These are phyloP conservation scores for Cryptomyrus ogoouensis DNA, from an alignment of 2,113 vertebrate genomes.

Conservation along the genomic window DNA sequence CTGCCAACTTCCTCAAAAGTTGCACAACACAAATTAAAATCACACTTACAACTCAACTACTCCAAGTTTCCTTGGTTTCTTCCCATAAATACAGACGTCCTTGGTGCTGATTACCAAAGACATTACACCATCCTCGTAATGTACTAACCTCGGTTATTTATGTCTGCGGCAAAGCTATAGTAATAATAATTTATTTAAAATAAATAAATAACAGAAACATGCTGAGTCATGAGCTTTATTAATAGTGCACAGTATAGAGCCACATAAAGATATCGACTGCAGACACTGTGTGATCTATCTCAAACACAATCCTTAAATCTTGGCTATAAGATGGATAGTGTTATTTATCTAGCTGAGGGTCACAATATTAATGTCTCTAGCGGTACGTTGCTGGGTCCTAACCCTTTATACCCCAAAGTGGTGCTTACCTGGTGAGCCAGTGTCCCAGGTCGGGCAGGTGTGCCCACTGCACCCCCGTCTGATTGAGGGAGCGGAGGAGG, in stretches of 20 bases:
- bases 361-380: background rate
- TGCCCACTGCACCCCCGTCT: constrained; percentile 90
- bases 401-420: background rate
- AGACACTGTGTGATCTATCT: background rate
- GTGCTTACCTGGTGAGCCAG: constrained; percentile 82
- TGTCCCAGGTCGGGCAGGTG: constrained; percentile 86
- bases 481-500: constrained; percentile 84
- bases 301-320: background rate
- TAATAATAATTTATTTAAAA: background rate
- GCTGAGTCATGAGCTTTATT: constrained; percentile 9
- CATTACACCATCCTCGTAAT: background rate
- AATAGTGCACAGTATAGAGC: background rate
- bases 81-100: background rate
- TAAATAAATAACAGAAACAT: background rate
- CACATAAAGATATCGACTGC: background rate
- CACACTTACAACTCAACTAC: background rate
- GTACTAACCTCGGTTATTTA: background rate
- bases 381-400: background rate
- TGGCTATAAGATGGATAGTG: background rate
- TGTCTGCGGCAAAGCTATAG: background rate
- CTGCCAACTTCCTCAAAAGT: background rate
- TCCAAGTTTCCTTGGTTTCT: background rate
- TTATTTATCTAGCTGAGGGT: background rate
- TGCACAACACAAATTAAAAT: background rate
- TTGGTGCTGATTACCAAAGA: background rate